Base-by-base conservation (phyloP, 1,140 invertebrate genomes). In the Limonius californicus region DNA sequence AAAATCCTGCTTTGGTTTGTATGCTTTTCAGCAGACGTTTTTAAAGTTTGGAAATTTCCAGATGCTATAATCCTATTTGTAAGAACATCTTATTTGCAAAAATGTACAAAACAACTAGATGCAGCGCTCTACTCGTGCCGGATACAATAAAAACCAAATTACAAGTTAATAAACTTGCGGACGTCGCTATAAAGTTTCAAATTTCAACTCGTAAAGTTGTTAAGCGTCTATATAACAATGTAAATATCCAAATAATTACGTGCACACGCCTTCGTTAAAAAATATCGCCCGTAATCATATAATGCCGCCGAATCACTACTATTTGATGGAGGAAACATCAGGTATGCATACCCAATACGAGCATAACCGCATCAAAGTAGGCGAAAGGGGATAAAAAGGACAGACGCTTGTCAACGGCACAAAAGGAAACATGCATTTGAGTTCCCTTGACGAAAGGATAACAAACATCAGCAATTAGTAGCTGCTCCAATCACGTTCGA, bases 391-490 rank as follows among this genome's bases (percentile, higher is more conserved):
- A 4, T 27, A 27, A 27, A 27, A 27, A 27, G 23, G 23, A 27
- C 9, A 14, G 35, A 12, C 7, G 35, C 3, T 39, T 9, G 35
- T 12, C 35, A 14, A 7, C n/a, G 35, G 35, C 35, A 39, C n/a
- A 39, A 12, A 39, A 39, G 35, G 35, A 39, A 6, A 14, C 35
- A 39, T 2, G n/a, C 35, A 39, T 39, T 39, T 39, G 35, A 12
- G 35, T 39, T 39, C 35, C n/a, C 7, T 39, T 39, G 35, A 39
- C 35, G 35, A 39, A 14, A 39, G 35, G 35, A 39, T 39, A 39
- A 39, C 35, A 39, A 39, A 39, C 35, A 39, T 39, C 35, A 39
- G 35, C 35, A 39, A 39, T 39, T 39, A 39, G 35, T 39, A 39
- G 35, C 35, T 39, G 35, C n/a, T 12, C 35, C 35, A 39, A 39